Conservation (phyloP, 2,113 vertebrate species). For the Ursus arctos region DNA sequence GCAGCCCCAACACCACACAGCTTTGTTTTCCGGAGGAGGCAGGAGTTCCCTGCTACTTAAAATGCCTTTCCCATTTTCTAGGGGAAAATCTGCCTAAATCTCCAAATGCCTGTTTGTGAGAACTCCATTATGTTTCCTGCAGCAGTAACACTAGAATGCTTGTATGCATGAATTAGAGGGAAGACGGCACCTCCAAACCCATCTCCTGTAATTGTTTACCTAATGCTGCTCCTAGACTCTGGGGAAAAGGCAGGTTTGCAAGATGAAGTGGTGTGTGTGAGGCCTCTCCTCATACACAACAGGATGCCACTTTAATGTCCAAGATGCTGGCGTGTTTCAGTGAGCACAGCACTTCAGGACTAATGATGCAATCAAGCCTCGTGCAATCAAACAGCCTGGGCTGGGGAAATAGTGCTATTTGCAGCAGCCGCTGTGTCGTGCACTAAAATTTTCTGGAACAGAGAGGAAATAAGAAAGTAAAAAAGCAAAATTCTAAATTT, state of each 20-base stretch:
- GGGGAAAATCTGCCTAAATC: conserved; percentile 85
- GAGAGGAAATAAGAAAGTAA: conserved; percentile 88
- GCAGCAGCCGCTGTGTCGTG: conserved; percentile 88
- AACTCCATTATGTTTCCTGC: conserved; percentile 88
- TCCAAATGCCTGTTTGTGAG: conserved; percentile 83
- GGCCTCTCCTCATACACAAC: conserved; percentile 93
- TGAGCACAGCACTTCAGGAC: conserved; percentile 95
- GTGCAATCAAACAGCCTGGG: conserved; percentile 94
- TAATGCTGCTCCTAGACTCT: conserved; percentile 91
- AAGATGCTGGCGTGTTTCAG: conserved; percentile 93
- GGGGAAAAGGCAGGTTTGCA: conserved; percentile 91
- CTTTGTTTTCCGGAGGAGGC: conserved; percentile 67
- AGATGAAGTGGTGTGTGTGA: conserved; percentile 92
- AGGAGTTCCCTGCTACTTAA: conserved; percentile 77
- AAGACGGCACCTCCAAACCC: conserved; percentile 88
- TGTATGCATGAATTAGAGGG: conserved; percentile 88
- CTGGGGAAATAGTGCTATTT: conserved; percentile 91
- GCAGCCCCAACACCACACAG: conserved; percentile 48
- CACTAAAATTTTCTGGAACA: conserved; percentile 90
- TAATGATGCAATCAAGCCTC: conserved; percentile 95
- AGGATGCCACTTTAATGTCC: conserved; percentile 95
- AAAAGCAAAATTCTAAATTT: conserved; percentile 87
- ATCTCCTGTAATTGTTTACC: conserved; percentile 93
- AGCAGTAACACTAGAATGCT: conserved; percentile 84
- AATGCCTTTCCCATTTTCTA: conserved; percentile 81